Evolutionary conservation across 1,140 invertebrate genomes (phyloP).

Genomic region (Brachionus plicatilis): DNA sequence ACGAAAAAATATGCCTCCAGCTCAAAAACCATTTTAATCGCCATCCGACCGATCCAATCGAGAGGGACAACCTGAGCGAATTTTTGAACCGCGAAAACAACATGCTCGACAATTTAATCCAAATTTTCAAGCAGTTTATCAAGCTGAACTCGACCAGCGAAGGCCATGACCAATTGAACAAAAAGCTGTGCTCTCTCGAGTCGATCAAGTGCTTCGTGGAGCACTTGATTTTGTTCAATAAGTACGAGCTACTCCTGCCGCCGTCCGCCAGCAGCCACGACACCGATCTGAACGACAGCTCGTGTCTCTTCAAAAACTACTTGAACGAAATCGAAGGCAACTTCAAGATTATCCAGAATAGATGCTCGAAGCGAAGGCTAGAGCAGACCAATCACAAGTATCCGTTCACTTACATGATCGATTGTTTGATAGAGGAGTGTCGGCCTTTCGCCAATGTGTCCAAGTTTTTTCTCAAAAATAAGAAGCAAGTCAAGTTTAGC

Average conservation of each 20-base stretch:
- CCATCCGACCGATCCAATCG: neutral
- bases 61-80: neutral
- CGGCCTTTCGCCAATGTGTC: neutral
- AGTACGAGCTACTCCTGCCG: neutral
- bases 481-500: neutral
- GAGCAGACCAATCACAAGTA: neutral
- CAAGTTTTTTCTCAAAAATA: neutral
- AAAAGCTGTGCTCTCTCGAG: neutral
- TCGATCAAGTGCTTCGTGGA: neutral
- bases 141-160: neutral
- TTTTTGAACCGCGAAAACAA: conserved; percentile 13
- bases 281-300: neutral
- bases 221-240: conserved; percentile 11
- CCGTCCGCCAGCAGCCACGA: neutral
- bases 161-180: neutral
- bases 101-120: conserved; percentile 9
- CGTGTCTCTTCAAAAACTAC: neutral
- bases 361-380: neutral
- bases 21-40: neutral
- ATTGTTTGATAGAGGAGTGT: conserved; percentile 24
- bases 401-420: conserved; percentile 12
- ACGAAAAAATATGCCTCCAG: neutral
- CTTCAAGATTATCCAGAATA: neutral
- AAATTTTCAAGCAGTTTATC: conserved; percentile 9
- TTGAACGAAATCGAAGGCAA: neutral